Conservation (phyloP, 1,140 invertebrate genomes). For the Cydia amplana region DNA sequence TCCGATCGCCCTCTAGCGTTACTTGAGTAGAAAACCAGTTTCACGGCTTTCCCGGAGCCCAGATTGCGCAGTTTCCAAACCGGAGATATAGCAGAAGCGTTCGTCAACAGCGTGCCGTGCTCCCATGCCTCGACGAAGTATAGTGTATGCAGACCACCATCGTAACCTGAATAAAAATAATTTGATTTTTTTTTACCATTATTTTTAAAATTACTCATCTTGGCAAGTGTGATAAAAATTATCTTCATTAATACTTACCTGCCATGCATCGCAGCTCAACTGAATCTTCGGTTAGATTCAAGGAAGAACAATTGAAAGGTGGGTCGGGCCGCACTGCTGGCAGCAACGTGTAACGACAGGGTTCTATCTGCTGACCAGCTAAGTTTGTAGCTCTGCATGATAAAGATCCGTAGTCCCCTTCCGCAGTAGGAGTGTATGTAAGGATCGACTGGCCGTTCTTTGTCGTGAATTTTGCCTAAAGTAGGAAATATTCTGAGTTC, state of each 20-base stretch:
- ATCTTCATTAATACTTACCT: slow-evolving; percentile 49
- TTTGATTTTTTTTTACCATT: too few species aligned
- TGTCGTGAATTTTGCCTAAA: slow-evolving; percentile 61
- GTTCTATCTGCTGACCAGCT: slow-evolving; percentile 84
- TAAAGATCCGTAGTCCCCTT: slow-evolving; percentile 86
- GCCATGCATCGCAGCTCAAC: slow-evolving; percentile 80
- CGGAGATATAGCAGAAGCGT: slow-evolving; percentile 75
- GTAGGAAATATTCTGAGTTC: slow-evolving; percentile 24
- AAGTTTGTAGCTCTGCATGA: slow-evolving; percentile 84
- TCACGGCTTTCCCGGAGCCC: slow-evolving; percentile 75
- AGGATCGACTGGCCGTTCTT: slow-evolving; percentile 81
- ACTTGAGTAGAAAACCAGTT: slow-evolving; percentile 81
- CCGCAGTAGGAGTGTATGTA: slow-evolving; percentile 87
- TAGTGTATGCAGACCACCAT: slow-evolving; percentile 90
- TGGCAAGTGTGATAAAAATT: too few species aligned
- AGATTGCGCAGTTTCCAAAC: slow-evolving; percentile 80
- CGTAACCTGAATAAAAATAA: slow-evolving; percentile 83
- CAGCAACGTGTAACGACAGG: slow-evolving; percentile 85
- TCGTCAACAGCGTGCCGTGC: slow-evolving; percentile 63
- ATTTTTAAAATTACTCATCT: too few species aligned
- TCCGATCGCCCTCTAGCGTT: slow-evolving; percentile 84
- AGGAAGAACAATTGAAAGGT: slow-evolving; percentile 87
- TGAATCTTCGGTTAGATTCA: slow-evolving; percentile 88
- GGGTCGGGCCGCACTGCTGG: slow-evolving; percentile 87
- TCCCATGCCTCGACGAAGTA: slow-evolving; percentile 88